phyloP scores from a whole-genome alignment of 2,797 vertebrate species.

The Melanotaenia boesemani region DNA sequence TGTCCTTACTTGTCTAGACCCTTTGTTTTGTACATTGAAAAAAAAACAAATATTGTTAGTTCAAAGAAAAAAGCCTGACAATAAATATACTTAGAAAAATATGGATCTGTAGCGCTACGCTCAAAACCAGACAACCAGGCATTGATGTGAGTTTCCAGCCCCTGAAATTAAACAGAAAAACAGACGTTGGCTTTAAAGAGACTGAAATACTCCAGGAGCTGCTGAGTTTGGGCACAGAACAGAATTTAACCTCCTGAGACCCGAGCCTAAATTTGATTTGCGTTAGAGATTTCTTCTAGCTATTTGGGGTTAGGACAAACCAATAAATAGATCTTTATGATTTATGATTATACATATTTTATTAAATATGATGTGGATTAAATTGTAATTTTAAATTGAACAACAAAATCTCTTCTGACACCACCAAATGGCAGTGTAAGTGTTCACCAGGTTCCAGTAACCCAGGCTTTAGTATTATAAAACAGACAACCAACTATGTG shows the following conservation, averaged over 20 bases:
- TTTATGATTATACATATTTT: no score
- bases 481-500: no score
- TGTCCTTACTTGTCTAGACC: neutral
- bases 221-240: conserved; percentile 3
- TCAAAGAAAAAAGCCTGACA: neutral
- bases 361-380: no score
- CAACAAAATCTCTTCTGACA: no score
- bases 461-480: no score
- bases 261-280: no score
- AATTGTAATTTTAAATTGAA: no score
- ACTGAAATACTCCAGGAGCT: conserved; percentile 23
- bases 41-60: neutral
- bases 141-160: neutral
- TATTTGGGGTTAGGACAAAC: no score
- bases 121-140: neutral
- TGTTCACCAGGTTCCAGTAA: no score
- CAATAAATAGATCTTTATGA: no score
- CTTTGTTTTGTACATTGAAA: neutral
- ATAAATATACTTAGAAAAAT: neutral
- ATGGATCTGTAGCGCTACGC: neutral
- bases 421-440: no score
- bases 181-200: conserved; percentile 20
- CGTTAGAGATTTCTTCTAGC: no score
- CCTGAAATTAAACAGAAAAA: conserved; percentile 24
- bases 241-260: neutral